Percentiles rank a stretch among this genome's conserved stretches.
Evolutionary conservation across 2,113 vertebrate genomes (phyloP).

Genomic region (Tringa solitaria): DNA sequence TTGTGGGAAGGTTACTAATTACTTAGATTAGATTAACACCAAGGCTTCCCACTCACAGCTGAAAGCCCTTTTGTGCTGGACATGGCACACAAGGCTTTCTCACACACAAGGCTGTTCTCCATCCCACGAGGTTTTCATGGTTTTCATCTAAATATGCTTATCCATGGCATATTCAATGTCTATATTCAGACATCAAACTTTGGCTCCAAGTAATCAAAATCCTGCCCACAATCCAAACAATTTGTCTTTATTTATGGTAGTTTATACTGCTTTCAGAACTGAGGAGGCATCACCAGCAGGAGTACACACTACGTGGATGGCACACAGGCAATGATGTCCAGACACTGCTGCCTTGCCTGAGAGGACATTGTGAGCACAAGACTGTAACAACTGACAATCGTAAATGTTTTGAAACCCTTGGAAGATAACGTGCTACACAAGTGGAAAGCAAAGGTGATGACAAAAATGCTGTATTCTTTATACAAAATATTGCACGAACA

Average conservation of each 20-base stretch:
- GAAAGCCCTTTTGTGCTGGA: neutral
- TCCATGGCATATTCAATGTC: neutral
- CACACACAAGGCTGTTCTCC: neutral
- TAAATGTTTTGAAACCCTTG: neutral
- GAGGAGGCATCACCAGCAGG: neutral
- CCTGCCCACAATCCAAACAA: neutral
- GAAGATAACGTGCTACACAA: neutral
- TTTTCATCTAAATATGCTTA: neutral
- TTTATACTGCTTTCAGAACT: neutral
- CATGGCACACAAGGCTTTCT: neutral
- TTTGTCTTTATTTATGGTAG: neutral
- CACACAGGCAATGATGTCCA: neutral
- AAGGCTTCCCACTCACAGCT: neutral
- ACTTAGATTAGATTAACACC: neutral
- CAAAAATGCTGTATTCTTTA: neutral
- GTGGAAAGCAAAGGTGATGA: neutral
- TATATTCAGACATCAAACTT: neutral
- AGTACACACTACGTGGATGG: rapidly evolving
- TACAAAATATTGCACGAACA: neutral
- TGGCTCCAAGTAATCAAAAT: neutral
- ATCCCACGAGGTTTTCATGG: neutral
- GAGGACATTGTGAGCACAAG: neutral
- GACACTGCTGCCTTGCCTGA: neutral
- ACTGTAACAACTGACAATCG: neutral
- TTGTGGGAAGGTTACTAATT: neutral